phyloP scores from a whole-genome alignment of 2,888 invertebrate genomes.

The Tanypteryx hageni region DNA sequence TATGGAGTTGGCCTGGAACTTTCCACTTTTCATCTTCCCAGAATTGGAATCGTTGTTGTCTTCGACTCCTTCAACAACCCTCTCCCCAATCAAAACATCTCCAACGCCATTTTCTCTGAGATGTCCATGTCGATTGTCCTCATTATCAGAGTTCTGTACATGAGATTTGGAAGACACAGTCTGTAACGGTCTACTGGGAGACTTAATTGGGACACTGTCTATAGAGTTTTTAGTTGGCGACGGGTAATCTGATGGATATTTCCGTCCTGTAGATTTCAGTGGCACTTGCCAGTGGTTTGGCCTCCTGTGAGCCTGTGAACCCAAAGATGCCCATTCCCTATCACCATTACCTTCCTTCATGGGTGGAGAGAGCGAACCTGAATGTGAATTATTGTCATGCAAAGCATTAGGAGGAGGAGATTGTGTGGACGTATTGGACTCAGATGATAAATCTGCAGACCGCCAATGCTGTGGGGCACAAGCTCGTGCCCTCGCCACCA shows the following conservation, averaged over 20 bases:
- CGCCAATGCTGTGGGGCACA: slow-evolving; percentile 45
- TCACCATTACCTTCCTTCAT: slow-evolving; percentile 1
- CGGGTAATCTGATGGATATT: slow-evolving; percentile 35
- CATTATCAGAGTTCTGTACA: slow-evolving; percentile 40
- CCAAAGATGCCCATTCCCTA: slow-evolving; percentile 1
- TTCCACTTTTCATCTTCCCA: slow-evolving; percentile 46
- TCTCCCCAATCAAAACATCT: slow-evolving; percentile 37
- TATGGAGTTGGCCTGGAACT: slow-evolving; percentile 42
- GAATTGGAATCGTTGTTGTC: slow-evolving; percentile 7
- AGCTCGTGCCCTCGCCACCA: slow-evolving; percentile 29
- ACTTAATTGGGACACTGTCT: slow-evolving; percentile 34
- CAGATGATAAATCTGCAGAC: slow-evolving; percentile 36
- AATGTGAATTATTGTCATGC: neutral
- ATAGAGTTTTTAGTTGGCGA: slow-evolving; percentile 36
- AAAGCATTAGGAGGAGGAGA: slow-evolving; percentile 16
- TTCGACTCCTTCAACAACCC: slow-evolving; percentile 32
- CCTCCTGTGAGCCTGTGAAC: slow-evolving; percentile 48
- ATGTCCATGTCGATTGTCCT: slow-evolving; percentile 53
- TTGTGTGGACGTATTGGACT: slow-evolving; percentile 25
- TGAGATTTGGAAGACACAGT: neutral
- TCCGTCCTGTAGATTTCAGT: slow-evolving; percentile 36
- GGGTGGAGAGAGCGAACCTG: slow-evolving; percentile 26
- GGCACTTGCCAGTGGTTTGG: slow-evolving; percentile 59
- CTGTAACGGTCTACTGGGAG: slow-evolving; percentile 36
- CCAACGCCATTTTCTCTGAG: slow-evolving; percentile 38